Evolutionary conservation across 1,140 invertebrate species (phyloP), one percentile per base, ranked within the genome.

Genomic region (Apocrypta bakeri): DNA sequence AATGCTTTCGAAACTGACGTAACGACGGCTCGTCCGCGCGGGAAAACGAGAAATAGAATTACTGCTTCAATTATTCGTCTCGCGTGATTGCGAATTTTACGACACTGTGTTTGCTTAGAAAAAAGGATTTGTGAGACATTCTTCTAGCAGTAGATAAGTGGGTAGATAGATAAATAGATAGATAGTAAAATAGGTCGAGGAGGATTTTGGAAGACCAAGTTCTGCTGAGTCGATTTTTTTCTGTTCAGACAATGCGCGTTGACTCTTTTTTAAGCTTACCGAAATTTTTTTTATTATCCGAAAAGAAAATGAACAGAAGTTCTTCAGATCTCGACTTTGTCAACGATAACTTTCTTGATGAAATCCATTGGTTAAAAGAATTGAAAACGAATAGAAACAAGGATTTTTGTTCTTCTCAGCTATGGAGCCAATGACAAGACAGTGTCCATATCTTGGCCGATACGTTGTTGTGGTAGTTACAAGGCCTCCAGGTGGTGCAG

Each of bases 401-500:
- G 7, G 40, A 1, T 42, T 1, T 1, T 42, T 42, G 7, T 7
- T 12, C 40, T 42, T 63, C 12, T 37, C 85, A 92, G 91, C 90
- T 3, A 87, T 89, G 25, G 90, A 91, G 29, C 90, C 89, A 11
- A 87, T 86, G 83, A 89, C 89, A 11, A 84, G 87, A 24, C 88
- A 91, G 61, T 91, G 91, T 64, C 91, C 91, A 0, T 88, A 87
- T 73, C 83, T 91, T 3, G 91, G 91, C 3, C 90, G 89, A 27
- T 92, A 91, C 81, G 87, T 90, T 27, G 88, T 92, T 11, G 87
- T 90, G 29, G 91, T 89, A 31, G 85, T 90, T 29, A 86, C 88
- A 83, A 88, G 86, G 11, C 84, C 87, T 7, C 85, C 87, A 24
- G 82, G 66, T 0, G 69, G 48, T 21, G 87, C 87, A 29, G 79